Evolutionary conservation across 2,797 vertebrate species (phyloP).

Genomic region (Ptychobarbus kaznakovi): DNA sequence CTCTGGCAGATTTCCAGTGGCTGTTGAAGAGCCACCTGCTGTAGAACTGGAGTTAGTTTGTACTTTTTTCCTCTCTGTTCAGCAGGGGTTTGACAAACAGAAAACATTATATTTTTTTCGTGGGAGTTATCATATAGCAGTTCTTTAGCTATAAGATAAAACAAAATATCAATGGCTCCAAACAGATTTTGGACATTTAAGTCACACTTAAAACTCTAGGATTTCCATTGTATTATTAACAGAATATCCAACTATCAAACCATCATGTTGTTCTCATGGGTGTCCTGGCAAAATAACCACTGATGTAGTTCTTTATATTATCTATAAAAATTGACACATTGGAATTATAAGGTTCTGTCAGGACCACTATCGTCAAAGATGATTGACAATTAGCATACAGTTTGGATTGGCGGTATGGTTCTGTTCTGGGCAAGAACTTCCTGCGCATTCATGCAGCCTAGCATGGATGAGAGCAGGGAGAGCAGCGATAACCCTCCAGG

Average conservation of each 20-base stretch:
- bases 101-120: neutral
- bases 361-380: too few species aligned
- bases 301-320: neutral
- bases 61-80: slow-evolving; percentile 14
- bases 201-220: neutral
- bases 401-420: too few species aligned
- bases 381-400: too few species aligned
- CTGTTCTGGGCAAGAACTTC: too few species aligned
- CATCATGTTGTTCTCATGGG: neutral
- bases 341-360: too few species aligned
- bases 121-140: neutral
- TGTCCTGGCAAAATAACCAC: neutral
- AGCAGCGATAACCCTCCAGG: too few species aligned
- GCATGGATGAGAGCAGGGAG: too few species aligned
- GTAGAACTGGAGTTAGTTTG: neutral
- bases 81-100: slow-evolving; percentile 19
- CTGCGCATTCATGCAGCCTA: too few species aligned
- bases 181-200: neutral
- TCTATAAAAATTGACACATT: neutral
- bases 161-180: neutral
- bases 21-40: slow-evolving; percentile 35
- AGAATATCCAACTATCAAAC: neutral
- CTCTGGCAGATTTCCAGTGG: slow-evolving; percentile 36
- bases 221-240: neutral
- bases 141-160: neutral